phyloP scores from a whole-genome alignment of 2,797 vertebrate species.

The Lepus townsendii region DNA sequence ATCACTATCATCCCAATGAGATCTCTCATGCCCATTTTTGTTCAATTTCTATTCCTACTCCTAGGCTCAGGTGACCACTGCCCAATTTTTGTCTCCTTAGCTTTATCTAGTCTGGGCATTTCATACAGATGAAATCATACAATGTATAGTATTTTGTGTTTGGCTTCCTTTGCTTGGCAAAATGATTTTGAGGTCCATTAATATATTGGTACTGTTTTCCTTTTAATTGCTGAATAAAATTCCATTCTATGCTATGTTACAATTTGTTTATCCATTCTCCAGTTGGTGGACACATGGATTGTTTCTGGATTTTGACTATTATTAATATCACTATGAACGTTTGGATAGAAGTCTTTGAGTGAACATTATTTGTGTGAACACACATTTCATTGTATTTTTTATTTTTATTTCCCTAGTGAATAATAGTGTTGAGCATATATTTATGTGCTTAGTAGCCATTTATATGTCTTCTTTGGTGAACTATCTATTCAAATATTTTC shows the following conservation, averaged over 20 bases:
- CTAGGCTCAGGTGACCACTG: neutral
- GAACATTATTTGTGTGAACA: neutral
- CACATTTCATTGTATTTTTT: slow-evolving; percentile 5
- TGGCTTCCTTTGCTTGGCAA: neutral
- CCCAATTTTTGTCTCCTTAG: neutral
- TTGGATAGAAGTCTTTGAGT: neutral
- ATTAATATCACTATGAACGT: slow-evolving; percentile 6
- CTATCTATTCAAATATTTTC: neutral
- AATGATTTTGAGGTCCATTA: neutral
- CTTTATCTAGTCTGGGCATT: neutral
- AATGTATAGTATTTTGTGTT: neutral
- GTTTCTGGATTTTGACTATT: slow-evolving; percentile 14
- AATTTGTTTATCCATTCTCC: slow-evolving; percentile 1
- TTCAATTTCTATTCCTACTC: neutral
- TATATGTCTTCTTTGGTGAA: slow-evolving; percentile 25
- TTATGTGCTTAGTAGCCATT: neutral
- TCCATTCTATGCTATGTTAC: neutral
- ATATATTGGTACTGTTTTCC: neutral
- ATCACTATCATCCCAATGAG: neutral
- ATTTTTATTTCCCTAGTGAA: slow-evolving; percentile 22
- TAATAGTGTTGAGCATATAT: neutral
- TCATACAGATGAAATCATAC: neutral
- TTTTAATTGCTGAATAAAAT: slow-evolving; percentile 47
- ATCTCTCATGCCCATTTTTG: neutral
- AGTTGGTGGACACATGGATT: slow-evolving; percentile 1